Conservation (phyloP, 1,140 invertebrate genomes). For the Aphelenchoides besseyi region DNA sequence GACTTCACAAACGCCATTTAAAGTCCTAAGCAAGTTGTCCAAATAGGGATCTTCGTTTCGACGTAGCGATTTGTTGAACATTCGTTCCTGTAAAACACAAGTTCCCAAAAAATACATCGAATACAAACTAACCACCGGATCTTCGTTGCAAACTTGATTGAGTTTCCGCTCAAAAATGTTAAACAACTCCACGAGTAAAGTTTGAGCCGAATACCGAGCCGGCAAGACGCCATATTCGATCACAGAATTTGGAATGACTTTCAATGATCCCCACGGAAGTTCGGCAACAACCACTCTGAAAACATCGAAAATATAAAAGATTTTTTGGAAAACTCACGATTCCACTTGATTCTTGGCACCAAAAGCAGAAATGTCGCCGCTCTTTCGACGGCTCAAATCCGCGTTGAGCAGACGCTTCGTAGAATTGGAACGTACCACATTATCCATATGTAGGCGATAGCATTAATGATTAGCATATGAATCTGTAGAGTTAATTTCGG, state of each 20-base stretch:
- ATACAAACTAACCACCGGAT: slow-evolving; percentile 44
- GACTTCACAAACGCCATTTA: slow-evolving; percentile 71
- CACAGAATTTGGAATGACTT: slow-evolving; percentile 36
- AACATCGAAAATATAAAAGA: neutral
- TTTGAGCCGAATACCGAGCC: slow-evolving; percentile 45
- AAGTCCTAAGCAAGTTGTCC: slow-evolving; percentile 55
- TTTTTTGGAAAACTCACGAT: slow-evolving; percentile 1
- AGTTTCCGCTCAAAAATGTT: slow-evolving; percentile 53
- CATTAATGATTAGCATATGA: too few species aligned
- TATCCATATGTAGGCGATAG: neutral
- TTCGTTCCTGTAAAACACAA: slow-evolving; percentile 52
- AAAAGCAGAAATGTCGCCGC: slow-evolving; percentile 1
- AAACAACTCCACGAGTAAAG: slow-evolving; percentile 55
- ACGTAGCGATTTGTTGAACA: slow-evolving; percentile 55
- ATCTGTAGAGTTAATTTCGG: too few species aligned
- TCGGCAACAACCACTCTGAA: slow-evolving; percentile 49
- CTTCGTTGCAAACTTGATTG: slow-evolving; percentile 43
- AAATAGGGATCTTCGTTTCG: slow-evolving; percentile 56
- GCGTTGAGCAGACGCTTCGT: neutral
- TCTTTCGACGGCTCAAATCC: slow-evolving; percentile 4
- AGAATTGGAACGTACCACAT: slow-evolving; percentile 9
- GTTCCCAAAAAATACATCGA: neutral
- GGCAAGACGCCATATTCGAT: slow-evolving; percentile 41
- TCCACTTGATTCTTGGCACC: neutral
- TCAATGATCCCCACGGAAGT: slow-evolving; percentile 52